These are phyloP conservation scores for Lepus europaeus DNA, from an alignment of 2,113 vertebrate species.

Conservation along the genomic window DNA sequence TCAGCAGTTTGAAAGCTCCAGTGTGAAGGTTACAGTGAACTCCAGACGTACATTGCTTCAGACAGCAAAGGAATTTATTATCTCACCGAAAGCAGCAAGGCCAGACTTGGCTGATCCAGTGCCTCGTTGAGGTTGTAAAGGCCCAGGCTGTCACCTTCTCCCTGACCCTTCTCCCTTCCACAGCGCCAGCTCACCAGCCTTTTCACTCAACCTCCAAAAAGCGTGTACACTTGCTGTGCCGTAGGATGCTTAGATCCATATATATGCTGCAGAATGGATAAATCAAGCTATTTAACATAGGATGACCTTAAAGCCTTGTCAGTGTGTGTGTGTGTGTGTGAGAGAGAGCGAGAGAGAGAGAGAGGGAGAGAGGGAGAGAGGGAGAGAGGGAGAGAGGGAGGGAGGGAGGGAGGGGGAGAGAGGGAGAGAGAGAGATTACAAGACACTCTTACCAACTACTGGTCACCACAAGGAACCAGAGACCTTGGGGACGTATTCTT, in stretches of 20 bases:
- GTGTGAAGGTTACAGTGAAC: background rate
- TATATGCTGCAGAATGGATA: background rate
- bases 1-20: background rate
- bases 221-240: background rate
- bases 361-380: too few species aligned
- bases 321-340: background rate
- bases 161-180: background rate
- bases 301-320: background rate
- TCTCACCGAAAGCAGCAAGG: background rate
- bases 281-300: background rate
- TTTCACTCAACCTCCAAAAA: background rate
- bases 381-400: too few species aligned
- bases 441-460: background rate
- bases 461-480: background rate
- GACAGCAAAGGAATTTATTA: background rate
- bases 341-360: too few species aligned
- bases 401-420: too few species aligned
- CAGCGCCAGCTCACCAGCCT: background rate
- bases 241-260: background rate
- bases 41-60: background rate
- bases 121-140: background rate
- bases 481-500: background rate
- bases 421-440: background rate
- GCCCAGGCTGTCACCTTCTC: too few species aligned
- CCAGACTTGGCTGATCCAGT: background rate